These are phyloP conservation scores for Neodiprion virginianus DNA, from an alignment of 1,140 invertebrate species.

Conservation along the genomic window DNA sequence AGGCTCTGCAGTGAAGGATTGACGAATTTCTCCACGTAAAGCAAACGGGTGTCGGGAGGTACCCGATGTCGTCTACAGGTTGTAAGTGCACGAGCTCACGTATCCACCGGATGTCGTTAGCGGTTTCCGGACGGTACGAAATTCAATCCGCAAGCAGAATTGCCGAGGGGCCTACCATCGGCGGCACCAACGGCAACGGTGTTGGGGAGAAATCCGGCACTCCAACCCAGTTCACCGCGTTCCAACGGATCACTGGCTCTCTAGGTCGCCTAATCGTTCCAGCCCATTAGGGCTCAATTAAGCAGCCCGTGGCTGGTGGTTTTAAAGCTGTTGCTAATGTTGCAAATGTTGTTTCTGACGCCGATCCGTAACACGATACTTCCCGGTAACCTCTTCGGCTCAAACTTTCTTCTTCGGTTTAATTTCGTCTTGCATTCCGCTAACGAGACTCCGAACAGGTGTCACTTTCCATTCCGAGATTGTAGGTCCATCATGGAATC, in stretches of 20 bases:
- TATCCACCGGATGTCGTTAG: constrained; percentile 4
- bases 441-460: too few species aligned
- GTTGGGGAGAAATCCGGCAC: constrained; percentile 10
- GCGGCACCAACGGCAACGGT: constrained; percentile 23
- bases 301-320: background rate
- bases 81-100: background rate
- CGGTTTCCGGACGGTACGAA: background rate
- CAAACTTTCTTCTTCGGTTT: too few species aligned
- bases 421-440: too few species aligned
- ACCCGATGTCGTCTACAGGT: background rate
- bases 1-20: too few species aligned
- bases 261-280: constrained; percentile 28
- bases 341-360: constrained; percentile 5
- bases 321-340: constrained; percentile 5
- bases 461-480: too few species aligned
- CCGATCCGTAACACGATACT: constrained; percentile 1
- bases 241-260: constrained; percentile 2
- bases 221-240: background rate
- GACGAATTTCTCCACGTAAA: too few species aligned
- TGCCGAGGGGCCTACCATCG: background rate
- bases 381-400: background rate
- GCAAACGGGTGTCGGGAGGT: too few species aligned
- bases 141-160: constrained; percentile 5
- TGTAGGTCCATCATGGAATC: too few species aligned
- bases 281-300: constrained; percentile 33